These are phyloP conservation scores for Ciconia boyciana DNA, from an alignment of 2,113 vertebrate genomes.

Conservation along the genomic window DNA sequence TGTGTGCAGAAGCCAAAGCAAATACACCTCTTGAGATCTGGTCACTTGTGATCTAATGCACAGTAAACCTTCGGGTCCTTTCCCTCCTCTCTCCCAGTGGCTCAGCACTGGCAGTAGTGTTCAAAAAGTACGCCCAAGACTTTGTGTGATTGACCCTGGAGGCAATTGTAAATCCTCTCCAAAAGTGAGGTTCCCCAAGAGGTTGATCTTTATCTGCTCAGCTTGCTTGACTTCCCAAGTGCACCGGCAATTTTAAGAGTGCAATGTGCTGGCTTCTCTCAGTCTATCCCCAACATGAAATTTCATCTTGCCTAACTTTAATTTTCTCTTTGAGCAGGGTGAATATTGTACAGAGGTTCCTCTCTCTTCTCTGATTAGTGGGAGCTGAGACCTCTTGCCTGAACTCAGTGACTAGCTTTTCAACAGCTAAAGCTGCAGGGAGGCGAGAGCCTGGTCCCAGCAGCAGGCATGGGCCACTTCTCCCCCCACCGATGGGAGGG, in stretches of 20 bases:
- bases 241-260: not conserved
- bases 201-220: not conserved
- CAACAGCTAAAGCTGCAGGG: not conserved
- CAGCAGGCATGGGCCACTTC: not conserved
- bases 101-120: not conserved
- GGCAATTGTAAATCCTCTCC: not conserved
- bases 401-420: not conserved
- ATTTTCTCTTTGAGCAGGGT: not conserved
- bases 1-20: not conserved
- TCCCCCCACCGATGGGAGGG: rapidly evolving
- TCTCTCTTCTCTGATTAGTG: not conserved
- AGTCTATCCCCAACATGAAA: not conserved
- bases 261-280: not conserved
- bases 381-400: not conserved
- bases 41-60: not conserved
- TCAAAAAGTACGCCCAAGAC: not conserved
- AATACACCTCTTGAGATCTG: not conserved
- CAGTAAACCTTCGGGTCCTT: not conserved
- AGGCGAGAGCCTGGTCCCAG: not conserved
- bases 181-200: not conserved
- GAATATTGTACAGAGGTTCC: not conserved
- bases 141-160: not conserved
- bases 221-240: not conserved
- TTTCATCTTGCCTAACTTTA: not conserved
- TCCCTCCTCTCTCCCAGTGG: not conserved